Evolutionary conservation across 2,888 invertebrate species (phyloP).

Genomic region (Apamea epomidion): DNA sequence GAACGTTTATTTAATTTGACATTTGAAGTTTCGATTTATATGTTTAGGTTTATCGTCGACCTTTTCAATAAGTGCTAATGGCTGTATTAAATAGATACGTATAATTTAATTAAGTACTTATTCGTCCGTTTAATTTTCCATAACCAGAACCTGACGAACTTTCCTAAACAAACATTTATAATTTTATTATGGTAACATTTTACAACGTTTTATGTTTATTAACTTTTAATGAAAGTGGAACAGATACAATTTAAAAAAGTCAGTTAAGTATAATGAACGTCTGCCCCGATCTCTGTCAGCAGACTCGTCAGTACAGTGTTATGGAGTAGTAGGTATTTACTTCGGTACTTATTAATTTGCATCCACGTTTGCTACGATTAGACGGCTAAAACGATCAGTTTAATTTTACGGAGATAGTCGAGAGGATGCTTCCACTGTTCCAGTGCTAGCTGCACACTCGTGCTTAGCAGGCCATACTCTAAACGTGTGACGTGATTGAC

Average conservation of each 20-base stretch:
- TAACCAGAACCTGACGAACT: conserved; percentile 1
- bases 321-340: not conserved
- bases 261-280: not conserved
- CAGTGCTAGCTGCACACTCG: not conserved
- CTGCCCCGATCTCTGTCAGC: not conserved
- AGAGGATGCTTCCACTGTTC: not conserved
- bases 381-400: not conserved
- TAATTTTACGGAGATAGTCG: not conserved
- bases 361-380: not conserved
- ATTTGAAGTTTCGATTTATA: conserved; percentile 7
- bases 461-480: not conserved
- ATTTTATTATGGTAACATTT: conserved; percentile 12
- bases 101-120: not conserved
- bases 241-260: conserved; percentile 14
- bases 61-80: conserved; percentile 7
- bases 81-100: not conserved
- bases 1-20: conserved; percentile 19
- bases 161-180: conserved; percentile 11
- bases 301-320: not conserved
- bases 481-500: not conserved
- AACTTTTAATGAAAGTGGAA: conserved; percentile 24
- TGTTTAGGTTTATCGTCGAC: not conserved
- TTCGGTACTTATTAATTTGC: not conserved
- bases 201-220: conserved; percentile 27
- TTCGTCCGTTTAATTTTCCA: not conserved